Evolutionary conservation across 2,888 invertebrate species (phyloP).

Genomic region (Cantharis lateralis): DNA sequence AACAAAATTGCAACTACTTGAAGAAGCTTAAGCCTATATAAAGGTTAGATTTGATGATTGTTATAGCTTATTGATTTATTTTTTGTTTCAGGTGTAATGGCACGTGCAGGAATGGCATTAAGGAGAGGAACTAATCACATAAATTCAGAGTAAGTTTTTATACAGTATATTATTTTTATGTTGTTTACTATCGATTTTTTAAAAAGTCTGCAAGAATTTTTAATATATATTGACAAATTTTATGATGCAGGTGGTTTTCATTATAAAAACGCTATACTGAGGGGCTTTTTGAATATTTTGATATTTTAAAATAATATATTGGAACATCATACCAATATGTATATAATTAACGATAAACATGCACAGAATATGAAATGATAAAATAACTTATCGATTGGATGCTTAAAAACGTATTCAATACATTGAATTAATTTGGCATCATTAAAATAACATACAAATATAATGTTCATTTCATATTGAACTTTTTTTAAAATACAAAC

Average conservation of each 20-base stretch:
- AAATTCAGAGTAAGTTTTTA: constrained; percentile 67
- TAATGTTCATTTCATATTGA: too few relatives aligned
- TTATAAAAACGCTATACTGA: neutral
- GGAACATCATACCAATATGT: neutral
- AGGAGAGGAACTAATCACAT: constrained; percentile 76
- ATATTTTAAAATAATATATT: neutral
- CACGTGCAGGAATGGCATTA: constrained; percentile 75
- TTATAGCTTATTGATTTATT: neutral
- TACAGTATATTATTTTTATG: neutral
- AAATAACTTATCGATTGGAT: neutral
- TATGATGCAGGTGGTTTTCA: neutral
- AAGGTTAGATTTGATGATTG: neutral
- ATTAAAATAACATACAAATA: neutral
- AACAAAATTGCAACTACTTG: neutral
- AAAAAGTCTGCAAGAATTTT: neutral
- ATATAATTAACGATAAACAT: neutral
- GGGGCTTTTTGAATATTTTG: neutral
- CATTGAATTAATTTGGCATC: too few relatives aligned
- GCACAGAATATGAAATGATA: neutral
- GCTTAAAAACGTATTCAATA: too few relatives aligned
- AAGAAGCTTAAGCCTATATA: neutral
- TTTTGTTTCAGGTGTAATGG: constrained; percentile 65
- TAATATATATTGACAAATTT: neutral
- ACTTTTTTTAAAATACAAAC: too few relatives aligned
- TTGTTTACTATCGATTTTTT: neutral